Percentiles rank a stretch among this genome's conserved stretches.
These are phyloP conservation scores for Pachliopta kotzebuea DNA, from an alignment of 2,888 invertebrate genomes.

Conservation along the genomic window DNA sequence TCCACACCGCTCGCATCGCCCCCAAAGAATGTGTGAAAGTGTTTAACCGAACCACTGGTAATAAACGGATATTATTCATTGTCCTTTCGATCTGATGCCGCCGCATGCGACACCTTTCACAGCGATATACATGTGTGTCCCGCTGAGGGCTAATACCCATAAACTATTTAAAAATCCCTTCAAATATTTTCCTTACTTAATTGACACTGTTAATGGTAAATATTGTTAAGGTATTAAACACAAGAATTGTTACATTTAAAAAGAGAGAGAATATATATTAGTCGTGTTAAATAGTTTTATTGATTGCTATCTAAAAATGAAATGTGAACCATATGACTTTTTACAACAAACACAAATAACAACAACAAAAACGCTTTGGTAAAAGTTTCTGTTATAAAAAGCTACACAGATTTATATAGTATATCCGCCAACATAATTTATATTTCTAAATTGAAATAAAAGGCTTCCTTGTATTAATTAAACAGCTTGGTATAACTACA, in stretches of 20 bases:
- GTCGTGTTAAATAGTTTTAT: not conserved
- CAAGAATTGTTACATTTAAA: constrained; percentile 38
- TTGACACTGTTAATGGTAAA: constrained; percentile 66
- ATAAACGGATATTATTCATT: constrained; percentile 40
- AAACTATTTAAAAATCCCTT: constrained; percentile 41
- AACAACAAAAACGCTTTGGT: no score
- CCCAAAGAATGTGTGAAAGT: constrained; percentile 72
- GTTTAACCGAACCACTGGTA: constrained; percentile 48
- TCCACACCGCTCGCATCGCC: constrained; percentile 46
- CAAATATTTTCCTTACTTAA: constrained; percentile 59
- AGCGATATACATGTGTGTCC: constrained; percentile 48
- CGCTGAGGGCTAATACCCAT: constrained; percentile 32
- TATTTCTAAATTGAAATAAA: not conserved
- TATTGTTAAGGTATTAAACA: constrained; percentile 62
- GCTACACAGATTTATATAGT: no score
- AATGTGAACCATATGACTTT: no score
- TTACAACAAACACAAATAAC: no score
- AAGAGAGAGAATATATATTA: constrained; percentile 29
- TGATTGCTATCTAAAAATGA: no score
- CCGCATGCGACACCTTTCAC: constrained; percentile 47
- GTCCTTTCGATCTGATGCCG: constrained; percentile 35
- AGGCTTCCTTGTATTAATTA: not conserved
- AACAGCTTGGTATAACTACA: not conserved
- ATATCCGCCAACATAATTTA: no score
- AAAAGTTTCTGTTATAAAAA: no score